These are phyloP conservation scores for Poecile atricapillus DNA, from an alignment of 2,113 vertebrate species.

Conservation along the genomic window DNA sequence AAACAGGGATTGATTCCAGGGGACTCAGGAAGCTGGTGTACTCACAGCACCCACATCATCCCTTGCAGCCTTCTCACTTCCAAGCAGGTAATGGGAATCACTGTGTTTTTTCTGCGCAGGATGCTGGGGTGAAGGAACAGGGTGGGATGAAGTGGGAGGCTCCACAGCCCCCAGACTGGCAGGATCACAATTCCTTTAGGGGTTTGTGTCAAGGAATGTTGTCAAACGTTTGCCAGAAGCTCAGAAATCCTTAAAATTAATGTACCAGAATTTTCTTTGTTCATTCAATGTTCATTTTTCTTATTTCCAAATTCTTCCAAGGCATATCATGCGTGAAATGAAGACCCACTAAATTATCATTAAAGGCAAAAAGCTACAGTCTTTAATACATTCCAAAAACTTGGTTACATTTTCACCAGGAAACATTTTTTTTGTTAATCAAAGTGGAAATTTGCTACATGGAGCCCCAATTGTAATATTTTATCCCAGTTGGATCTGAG, in stretches of 20 bases:
- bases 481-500: neutral
- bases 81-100: neutral
- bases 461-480: neutral
- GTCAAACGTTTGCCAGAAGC: neutral
- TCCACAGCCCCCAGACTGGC: neutral
- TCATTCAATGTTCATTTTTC: fast-evolving
- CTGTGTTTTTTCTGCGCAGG: neutral
- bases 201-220: neutral
- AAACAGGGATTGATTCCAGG: neutral
- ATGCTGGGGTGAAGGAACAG: neutral
- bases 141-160: neutral
- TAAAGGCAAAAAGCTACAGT: neutral
- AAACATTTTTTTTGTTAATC: neutral
- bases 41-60: neutral
- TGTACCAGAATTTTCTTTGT: neutral
- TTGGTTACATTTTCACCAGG: neutral
- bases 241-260: neutral
- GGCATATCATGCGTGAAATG: fast-evolving
- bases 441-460: neutral
- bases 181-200: neutral
- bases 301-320: neutral
- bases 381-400: neutral
- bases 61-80: neutral
- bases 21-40: neutral
- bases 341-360: neutral